Evolutionary conservation across 2,888 invertebrate genomes (phyloP).

Genomic region (Cataglyphis cursor): DNA sequence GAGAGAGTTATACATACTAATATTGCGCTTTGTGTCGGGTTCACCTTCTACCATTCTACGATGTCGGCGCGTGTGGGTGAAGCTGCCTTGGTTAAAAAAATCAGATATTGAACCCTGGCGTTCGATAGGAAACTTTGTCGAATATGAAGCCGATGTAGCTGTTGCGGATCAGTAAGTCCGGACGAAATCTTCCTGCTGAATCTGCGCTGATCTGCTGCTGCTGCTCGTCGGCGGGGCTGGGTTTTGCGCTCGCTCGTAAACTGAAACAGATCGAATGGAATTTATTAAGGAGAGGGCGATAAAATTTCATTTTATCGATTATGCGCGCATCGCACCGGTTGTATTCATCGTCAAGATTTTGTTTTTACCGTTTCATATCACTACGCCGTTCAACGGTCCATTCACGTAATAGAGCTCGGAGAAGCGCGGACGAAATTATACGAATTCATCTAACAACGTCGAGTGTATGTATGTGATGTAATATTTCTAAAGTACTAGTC

Average conservation of each 20-base stretch:
- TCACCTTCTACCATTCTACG: conserved; percentile 97
- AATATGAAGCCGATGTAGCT: conserved; percentile 63
- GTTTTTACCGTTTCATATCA: neutral
- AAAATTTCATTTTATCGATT: neutral
- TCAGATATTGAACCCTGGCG: conserved; percentile 76
- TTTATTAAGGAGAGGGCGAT: no score
- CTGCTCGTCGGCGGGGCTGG: conserved; percentile 85
- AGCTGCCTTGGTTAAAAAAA: conserved; percentile 81
- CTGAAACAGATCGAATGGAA: conserved; percentile 73
- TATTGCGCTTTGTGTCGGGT: conserved; percentile 92
- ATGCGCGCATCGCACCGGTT: neutral
- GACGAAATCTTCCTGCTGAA: conserved; percentile 85
- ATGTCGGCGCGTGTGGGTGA: conserved; percentile 85
- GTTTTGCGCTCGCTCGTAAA: conserved; percentile 85
- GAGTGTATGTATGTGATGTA: conserved; percentile 26
- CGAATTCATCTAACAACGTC: conserved; percentile 39
- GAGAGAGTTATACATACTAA: conserved; percentile 88
- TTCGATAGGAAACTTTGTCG: conserved; percentile 68
- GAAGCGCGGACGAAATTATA: conserved; percentile 32
- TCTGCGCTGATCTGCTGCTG: conserved; percentile 85
- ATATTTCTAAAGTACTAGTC: conserved; percentile 46
- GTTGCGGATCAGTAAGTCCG: conserved; percentile 69
- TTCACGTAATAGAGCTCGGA: conserved; percentile 8
- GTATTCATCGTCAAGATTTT: neutral
- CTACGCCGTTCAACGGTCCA: neutral